Percentiles rank a stretch among this genome's conserved stretches.
Evolutionary conservation across 1,140 invertebrate species (phyloP).

Genomic region (Asobara japonica): DNA sequence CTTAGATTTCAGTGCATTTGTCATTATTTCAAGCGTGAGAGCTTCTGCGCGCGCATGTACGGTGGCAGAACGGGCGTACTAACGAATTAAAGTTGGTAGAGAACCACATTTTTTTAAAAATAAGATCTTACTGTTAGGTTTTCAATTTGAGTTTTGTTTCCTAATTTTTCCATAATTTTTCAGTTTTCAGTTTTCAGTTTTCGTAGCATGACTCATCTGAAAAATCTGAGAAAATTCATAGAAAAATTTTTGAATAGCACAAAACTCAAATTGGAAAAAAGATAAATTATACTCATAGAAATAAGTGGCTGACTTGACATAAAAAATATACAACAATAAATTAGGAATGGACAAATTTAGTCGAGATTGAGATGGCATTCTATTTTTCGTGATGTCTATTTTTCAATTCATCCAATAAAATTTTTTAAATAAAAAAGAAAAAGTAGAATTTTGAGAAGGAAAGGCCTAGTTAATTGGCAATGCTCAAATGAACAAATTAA

Average conservation of each 20-base stretch:
- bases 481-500: constrained; percentile 35
- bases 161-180: no score
- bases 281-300: no score
- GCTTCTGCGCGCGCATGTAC: no score
- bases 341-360: constrained; percentile 19
- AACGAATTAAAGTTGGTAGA: no score
- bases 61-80: no score
- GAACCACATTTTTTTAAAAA: no score
- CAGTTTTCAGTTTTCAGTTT: no score
- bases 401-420: constrained; percentile 59
- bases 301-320: background rate
- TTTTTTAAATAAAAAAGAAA: constrained; percentile 52
- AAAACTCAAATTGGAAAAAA: background rate
- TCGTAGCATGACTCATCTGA: background rate
- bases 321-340: background rate
- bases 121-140: no score
- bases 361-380: constrained; percentile 45
- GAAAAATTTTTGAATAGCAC: background rate
- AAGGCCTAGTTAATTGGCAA: constrained; percentile 24
- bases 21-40: no score
- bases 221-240: background rate
- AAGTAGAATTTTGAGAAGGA: background rate
- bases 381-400: constrained; percentile 63
- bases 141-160: background rate
- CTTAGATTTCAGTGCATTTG: no score